Evolutionary conservation across 2,888 invertebrate genomes (phyloP).

Genomic region (Zygothrica quintamaculata): DNA sequence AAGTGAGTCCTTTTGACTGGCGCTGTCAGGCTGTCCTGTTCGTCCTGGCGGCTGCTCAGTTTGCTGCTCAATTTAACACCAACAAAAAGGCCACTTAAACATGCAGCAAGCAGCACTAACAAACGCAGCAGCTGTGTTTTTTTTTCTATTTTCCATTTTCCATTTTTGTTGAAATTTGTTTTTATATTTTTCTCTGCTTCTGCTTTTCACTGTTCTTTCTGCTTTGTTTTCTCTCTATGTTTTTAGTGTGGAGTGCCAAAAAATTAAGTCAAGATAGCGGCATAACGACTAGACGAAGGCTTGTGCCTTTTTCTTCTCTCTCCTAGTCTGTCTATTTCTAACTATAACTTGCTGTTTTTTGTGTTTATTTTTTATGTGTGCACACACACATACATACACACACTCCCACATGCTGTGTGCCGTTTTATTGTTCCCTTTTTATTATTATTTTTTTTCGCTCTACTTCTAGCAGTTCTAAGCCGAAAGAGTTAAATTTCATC

Average conservation of each 20-base stretch:
- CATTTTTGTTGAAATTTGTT: constrained; percentile 17
- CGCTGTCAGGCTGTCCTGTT: constrained; percentile 29
- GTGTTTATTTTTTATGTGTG: constrained; percentile 69
- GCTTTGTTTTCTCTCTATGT: constrained; percentile 10
- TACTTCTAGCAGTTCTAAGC: too few relatives aligned
- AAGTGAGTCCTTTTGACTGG: constrained; percentile 67
- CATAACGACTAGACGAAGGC: constrained; percentile 24
- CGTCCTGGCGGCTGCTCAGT: constrained; percentile 34
- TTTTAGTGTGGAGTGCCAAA: constrained; percentile 49
- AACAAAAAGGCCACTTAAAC: constrained; percentile 71
- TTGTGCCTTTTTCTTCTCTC: constrained; percentile 7
- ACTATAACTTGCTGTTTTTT: too few relatives aligned
- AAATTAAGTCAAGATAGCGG: constrained; percentile 61
- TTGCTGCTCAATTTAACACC: constrained; percentile 74
- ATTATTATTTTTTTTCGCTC: constrained; percentile 21
- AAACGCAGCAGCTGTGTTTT: constrained; percentile 4
- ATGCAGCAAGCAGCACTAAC: constrained; percentile 28
- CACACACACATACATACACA: constrained; percentile 24
- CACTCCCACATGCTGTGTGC: constrained; percentile 28
- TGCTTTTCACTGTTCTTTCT: constrained; percentile 1
- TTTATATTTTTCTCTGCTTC: constrained; percentile 10
- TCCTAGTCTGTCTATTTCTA: constrained; percentile 7
- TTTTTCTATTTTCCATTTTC: constrained; percentile 7
- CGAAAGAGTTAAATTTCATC: too few relatives aligned
- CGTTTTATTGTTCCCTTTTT: constrained; percentile 55